Base-by-base conservation (phyloP, 2,888 invertebrate genomes). In the Cyrtodaria siliqua region DNA sequence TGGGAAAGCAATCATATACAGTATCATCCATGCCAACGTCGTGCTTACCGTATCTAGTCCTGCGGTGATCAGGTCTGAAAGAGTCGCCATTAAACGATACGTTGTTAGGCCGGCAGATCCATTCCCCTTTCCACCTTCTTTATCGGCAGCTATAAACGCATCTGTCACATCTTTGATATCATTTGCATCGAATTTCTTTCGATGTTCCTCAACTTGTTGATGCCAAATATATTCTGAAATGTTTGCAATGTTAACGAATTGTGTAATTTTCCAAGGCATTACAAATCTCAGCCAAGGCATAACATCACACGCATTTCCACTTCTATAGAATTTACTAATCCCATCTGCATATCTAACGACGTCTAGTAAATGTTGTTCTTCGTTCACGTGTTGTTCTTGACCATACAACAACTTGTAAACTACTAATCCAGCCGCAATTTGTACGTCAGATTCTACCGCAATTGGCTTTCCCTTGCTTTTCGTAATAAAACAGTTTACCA, bases 151-250 rank as follows among this genome's bases (percentile, higher is more conserved):
- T 12, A 33, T 4, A 33, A 33, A 63, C 2, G 82, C 79, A 63
- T 88, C 88, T 18, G 79, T 83, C 29, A 79, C 66, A 50, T 88
- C 87, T 18, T 86, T 73, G 1, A 83, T 59, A 29, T 68, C 9
- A 2, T 23, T 33, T 4, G 12, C 29, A 9, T 20, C 18, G 20
- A 52, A 27, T 0, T 16, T 0, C 1, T 27, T 14, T 14, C 20
- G 14, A 29, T 64, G 72, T 24, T 59, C 66, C 3, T 44, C 14
- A 18, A 66, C 26, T 23, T 71, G 57, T 9, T 6, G 4, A 3
- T 53, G n/a, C 8, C 44, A 20, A 33, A 38, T 33, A 0, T 26
- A 6, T 14, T 23, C n/a, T 0, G 12, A 9, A 0, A 6, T 29
- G 1, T n/a, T 1, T 0, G 62, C 52, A 1, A 85, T 42, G 1